A percentile compares a stretch with the other conserved stretches of the same genome.
Conservation (phyloP, 2,113 vertebrate species). For the Castor canadensis region DNA sequence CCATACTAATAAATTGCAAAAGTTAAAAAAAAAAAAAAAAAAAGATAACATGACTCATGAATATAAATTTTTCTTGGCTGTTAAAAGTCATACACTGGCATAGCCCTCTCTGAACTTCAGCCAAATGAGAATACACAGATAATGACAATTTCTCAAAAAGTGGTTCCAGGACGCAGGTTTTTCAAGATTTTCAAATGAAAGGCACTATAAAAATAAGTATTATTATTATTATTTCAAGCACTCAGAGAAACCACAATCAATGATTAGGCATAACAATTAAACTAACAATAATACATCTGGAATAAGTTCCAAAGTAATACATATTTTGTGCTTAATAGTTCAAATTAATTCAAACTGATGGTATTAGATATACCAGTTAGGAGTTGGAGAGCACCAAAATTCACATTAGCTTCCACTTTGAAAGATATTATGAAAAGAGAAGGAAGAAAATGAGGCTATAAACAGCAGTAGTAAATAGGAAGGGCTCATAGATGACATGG, state of each 20-base stretch:
- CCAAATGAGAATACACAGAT: conserved; percentile 59
- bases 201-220: conserved; percentile 52
- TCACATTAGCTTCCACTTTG: conserved; percentile 69
- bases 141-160: conserved; percentile 56
- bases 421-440: conserved; percentile 62
- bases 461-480: conserved; percentile 57
- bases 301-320: conserved; percentile 61
- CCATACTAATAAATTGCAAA: conserved; percentile 24
- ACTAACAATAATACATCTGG: conserved; percentile 72
- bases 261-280: conserved; percentile 77
- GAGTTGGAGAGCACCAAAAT: conserved; percentile 63
- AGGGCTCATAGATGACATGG: background rate
- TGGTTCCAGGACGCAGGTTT: conserved; percentile 58
- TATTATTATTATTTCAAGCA: conserved; percentile 69
- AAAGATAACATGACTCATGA: conserved; percentile 47
- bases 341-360: conserved; percentile 72
- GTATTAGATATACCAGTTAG: conserved; percentile 66
- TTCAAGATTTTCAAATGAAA: conserved; percentile 66
- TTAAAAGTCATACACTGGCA: conserved; percentile 64
- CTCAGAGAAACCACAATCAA: conserved; percentile 69
- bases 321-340: conserved; percentile 76
- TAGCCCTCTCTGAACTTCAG: conserved; percentile 30
- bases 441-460: conserved; percentile 60
- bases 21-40: background rate
- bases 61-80: conserved; percentile 69